A percentile compares a stretch with the other conserved stretches of the same genome.
phyloP scores from a whole-genome alignment of 2,888 invertebrate species.

The Drosophila merina region DNA sequence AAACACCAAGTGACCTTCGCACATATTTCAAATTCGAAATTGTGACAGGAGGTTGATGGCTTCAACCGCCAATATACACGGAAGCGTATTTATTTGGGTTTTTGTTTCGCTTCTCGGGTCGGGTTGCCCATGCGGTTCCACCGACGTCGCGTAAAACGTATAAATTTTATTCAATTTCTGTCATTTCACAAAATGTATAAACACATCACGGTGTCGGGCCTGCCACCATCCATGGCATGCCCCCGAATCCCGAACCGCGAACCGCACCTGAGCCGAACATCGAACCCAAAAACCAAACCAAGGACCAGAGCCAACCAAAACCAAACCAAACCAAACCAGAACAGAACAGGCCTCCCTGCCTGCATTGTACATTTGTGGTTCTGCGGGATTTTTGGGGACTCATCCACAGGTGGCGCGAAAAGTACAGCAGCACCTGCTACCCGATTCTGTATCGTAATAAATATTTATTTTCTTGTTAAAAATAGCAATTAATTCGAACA shows the following conservation, averaged over 20 bases:
- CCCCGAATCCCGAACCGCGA: constrained; percentile 12
- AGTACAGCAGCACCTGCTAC: constrained; percentile 2
- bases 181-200: constrained; percentile 74
- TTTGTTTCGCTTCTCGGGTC: constrained; percentile 27
- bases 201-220: constrained; percentile 63
- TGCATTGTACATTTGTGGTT: constrained; percentile 60
- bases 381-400: constrained; percentile 22
- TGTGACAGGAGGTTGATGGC: constrained; percentile 21
- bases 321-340: constrained; percentile 10
- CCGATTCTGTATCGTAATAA: neutral
- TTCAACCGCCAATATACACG: constrained; percentile 29
- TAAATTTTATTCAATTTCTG: constrained; percentile 78
- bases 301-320: constrained; percentile 20
- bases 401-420: constrained; percentile 10
- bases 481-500: neutral
- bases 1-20: constrained; percentile 61
- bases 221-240: neutral
- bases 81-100: constrained; percentile 8
- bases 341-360: constrained; percentile 25
- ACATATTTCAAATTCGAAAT: constrained; percentile 53
- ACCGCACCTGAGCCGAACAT: constrained; percentile 43
- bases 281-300: constrained; percentile 28
- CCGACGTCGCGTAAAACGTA: constrained; percentile 49
- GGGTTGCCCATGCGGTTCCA: constrained; percentile 56
- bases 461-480: neutral